Evolutionary conservation across 2,888 invertebrate species (phyloP).

Genomic region (Lasioglossum calceatum): DNA sequence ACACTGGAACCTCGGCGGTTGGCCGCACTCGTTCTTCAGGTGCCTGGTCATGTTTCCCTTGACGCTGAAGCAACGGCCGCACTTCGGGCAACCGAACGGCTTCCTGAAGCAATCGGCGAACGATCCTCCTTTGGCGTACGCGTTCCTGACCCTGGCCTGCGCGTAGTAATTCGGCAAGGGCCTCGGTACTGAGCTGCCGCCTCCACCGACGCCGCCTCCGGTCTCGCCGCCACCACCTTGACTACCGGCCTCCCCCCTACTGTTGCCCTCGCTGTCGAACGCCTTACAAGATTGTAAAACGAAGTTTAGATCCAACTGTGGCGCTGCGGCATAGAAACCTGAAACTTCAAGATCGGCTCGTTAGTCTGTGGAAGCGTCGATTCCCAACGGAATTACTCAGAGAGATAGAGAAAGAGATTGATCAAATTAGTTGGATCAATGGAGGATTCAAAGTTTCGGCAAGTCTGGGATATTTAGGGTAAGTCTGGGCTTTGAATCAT

Average conservation of each 20-base stretch:
- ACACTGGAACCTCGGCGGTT: conserved; percentile 80
- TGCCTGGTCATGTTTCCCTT: conserved; percentile 82
- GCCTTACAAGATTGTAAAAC: conserved; percentile 70
- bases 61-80: conserved; percentile 79
- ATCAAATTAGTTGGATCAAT: background rate
- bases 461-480: background rate
- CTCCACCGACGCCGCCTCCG: background rate
- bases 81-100: conserved; percentile 80
- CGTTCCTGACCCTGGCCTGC: conserved; percentile 56
- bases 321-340: conserved; percentile 74
- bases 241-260: conserved; percentile 47
- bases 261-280: conserved; percentile 56
- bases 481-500: conserved; percentile 10
- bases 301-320: conserved; percentile 75
- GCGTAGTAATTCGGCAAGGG: conserved; percentile 58
- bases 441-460: background rate
- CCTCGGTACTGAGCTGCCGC: conserved; percentile 38
- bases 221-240: conserved; percentile 1
- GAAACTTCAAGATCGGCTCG: conserved; percentile 70
- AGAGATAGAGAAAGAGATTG: background rate
- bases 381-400: background rate
- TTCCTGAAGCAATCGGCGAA: conserved; percentile 65
- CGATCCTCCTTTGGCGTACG: conserved; percentile 48
- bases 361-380: conserved; percentile 35
- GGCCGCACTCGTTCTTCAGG: conserved; percentile 81